Evolutionary conservation across 1,140 invertebrate species (phyloP), one percentile per base, ranked within the genome.

Genomic region (Paraescarpia echinospica): DNA sequence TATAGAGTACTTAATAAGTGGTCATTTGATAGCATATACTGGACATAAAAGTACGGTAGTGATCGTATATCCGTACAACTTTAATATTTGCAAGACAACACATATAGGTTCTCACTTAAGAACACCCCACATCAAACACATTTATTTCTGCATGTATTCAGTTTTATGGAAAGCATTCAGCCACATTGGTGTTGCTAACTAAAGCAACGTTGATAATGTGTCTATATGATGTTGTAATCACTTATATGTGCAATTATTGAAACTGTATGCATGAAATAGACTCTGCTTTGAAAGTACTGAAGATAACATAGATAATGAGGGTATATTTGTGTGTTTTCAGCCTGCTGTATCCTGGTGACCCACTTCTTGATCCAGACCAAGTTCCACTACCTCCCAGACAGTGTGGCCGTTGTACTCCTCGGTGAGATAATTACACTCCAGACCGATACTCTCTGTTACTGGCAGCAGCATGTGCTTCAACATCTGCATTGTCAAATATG

Each of bases 351-450:
- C 93, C 96, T 99, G 51, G 96, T 99, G 31, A 99, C 99, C 94
- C 99, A 99, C 96, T 96, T 98, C 1, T 98, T 99, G 97, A 97
- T 99, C 2, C 98, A 99, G 95, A 99, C 98, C 1, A 98, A 99
- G 95, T 99, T 99, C 94, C 98, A 99, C 94, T 99, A 99, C 96
- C 96, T 99, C 33, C 99, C 99, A 0, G 99, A 99, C 96, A 99
- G 98, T 96, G 98, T 99, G 92, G 98, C 99, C n/a, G 98, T 99
- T 94, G 98, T 99, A 33, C 98, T 99, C 95, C 96, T 99, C 31
- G 97, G 97, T 97, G 95, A 95, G 95, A 77, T 77, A 2, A 77
- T 93, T 33, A 77, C 59, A 77, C 48, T 51, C 48, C 18, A 8
- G 8, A 8, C 48, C 8, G 48, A 51, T 51, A 18, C 48, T 51